A percentile compares a stretch with the other conserved stretches of the same genome.
phyloP scores from a whole-genome alignment of 2,888 invertebrate genomes.

The Ptilodon capucinus region DNA sequence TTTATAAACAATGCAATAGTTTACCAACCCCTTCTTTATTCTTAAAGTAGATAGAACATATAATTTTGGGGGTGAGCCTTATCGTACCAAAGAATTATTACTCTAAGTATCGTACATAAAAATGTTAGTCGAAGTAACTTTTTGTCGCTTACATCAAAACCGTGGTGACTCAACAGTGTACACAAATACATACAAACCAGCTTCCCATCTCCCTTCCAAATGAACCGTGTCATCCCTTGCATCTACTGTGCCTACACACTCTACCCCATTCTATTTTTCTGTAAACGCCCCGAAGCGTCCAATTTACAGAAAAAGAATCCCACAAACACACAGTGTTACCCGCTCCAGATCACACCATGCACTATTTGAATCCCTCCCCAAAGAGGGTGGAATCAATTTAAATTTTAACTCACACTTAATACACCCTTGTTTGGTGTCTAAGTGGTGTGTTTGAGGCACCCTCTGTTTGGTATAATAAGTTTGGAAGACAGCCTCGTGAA shows the following conservation, averaged over 20 bases:
- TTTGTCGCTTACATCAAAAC: too few relatives aligned
- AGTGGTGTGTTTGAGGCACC: slow-evolving; percentile 81
- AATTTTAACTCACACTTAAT: slow-evolving; percentile 83
- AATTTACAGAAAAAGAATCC: slow-evolving; percentile 80
- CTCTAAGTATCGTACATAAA: too few relatives aligned
- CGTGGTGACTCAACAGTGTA: neutral
- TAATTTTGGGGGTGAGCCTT: too few relatives aligned
- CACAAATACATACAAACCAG: neutral
- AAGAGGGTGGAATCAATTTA: slow-evolving; percentile 81
- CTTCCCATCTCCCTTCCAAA: slow-evolving; percentile 49
- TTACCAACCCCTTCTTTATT: too few relatives aligned
- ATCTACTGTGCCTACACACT: slow-evolving; percentile 43
- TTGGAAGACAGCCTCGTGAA: slow-evolving; percentile 63
- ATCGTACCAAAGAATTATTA: too few relatives aligned
- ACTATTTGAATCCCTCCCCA: slow-evolving; percentile 77
- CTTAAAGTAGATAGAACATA: too few relatives aligned
- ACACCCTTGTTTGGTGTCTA: slow-evolving; percentile 83
- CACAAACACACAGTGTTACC: slow-evolving; percentile 72
- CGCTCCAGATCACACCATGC: slow-evolving; percentile 78
- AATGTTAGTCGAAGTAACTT: too few relatives aligned
- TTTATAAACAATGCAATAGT: too few relatives aligned
- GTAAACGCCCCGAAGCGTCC: slow-evolving; percentile 76
- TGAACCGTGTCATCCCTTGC: slow-evolving; percentile 65
- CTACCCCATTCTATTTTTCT: slow-evolving; percentile 60
- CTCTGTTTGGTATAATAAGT: slow-evolving; percentile 79